Conservation (phyloP, 2,888 invertebrate genomes). For the Cheilosia vernalis region DNA sequence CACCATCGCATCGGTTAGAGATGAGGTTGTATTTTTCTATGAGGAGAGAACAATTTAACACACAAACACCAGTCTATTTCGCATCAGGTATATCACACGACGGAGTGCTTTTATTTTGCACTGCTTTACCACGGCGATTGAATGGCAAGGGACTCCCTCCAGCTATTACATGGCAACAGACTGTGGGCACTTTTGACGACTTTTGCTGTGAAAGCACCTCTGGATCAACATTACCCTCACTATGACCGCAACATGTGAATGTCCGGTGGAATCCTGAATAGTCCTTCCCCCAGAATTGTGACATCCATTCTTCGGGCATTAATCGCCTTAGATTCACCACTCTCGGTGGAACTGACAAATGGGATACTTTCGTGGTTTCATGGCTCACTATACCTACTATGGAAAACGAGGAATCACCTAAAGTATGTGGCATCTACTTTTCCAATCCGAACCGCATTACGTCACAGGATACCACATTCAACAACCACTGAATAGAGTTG, state of each 20-base stretch:
- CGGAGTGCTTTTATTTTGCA: conserved; percentile 37
- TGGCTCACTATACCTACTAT: background rate
- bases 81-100: conserved; percentile 9
- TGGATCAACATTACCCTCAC: background rate
- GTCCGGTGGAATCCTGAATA: conserved; percentile 7
- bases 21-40: background rate
- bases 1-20: background rate
- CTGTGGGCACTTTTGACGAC: background rate
- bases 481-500: conserved; percentile 1
- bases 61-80: background rate
- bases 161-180: background rate
- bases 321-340: conserved; percentile 43
- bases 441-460: conserved; percentile 17
- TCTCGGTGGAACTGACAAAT: conserved; percentile 33
- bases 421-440: conserved; percentile 5
- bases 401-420: background rate
- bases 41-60: background rate
- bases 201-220: conserved; percentile 36
- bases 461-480: conserved; percentile 12
- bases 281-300: background rate
- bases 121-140: background rate
- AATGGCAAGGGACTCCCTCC: background rate
- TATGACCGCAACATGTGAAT: conserved; percentile 24
- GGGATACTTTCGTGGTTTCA: conserved; percentile 34
- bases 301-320: conserved; percentile 32